phyloP scores from a whole-genome alignment of 2,888 invertebrate species.

The Sarcophaga subvicina region DNA sequence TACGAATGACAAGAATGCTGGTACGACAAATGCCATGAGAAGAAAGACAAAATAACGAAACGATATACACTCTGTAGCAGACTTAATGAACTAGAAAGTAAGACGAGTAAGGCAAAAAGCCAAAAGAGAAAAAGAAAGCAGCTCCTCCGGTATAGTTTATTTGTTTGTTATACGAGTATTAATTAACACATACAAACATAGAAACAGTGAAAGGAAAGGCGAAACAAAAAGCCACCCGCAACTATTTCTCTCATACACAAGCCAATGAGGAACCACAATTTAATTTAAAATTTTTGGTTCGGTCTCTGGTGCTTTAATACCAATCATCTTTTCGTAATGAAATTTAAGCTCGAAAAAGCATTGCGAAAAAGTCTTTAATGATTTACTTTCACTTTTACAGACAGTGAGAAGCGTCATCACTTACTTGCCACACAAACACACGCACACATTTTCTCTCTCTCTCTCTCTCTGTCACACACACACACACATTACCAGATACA shows the following conservation, averaged over 20 bases:
- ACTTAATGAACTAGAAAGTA: neutral
- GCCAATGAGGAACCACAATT: too few relatives aligned
- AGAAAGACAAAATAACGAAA: neutral
- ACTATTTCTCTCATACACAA: too few relatives aligned
- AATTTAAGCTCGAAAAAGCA: neutral
- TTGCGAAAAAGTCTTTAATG: neutral
- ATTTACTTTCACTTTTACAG: slow-evolving; percentile 1
- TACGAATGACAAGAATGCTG: neutral
- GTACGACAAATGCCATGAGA: neutral
- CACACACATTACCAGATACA: neutral
- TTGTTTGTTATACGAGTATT: neutral
- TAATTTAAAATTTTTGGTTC: too few relatives aligned
- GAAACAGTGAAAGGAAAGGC: too few relatives aligned
- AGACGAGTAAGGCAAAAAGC: neutral
- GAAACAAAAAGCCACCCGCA: too few relatives aligned
- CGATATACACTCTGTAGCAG: neutral
- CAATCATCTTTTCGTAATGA: too few relatives aligned
- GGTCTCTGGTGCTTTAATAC: too few relatives aligned
- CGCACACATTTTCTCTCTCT: neutral
- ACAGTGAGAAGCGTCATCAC: too few relatives aligned
- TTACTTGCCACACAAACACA: neutral
- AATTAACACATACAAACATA: neutral
- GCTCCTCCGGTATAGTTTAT: neutral
- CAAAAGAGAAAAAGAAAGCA: neutral
- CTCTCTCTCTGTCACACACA: too few relatives aligned